Evolutionary conservation across 2,888 invertebrate genomes (phyloP).

Genomic region (Leptopilina syphax): DNA sequence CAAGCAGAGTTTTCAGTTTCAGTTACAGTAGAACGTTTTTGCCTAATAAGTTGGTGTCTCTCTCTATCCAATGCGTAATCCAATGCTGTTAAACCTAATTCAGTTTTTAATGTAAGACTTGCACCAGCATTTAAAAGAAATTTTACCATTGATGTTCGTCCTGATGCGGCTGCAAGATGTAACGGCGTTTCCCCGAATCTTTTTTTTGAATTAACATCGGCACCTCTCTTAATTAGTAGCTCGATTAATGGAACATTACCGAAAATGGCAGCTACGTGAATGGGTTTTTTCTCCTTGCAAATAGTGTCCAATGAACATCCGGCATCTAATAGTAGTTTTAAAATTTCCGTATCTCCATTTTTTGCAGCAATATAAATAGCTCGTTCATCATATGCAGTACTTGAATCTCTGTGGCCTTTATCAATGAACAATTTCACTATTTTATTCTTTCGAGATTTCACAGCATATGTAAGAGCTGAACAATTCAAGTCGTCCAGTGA

Average conservation of each 20-base stretch:
- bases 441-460: not conserved
- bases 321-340: not conserved
- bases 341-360: not conserved
- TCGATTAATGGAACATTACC: not conserved
- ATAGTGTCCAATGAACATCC: not conserved
- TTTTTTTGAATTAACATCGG: not conserved
- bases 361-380: not conserved
- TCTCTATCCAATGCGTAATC: not conserved
- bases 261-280: not conserved
- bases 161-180: slow-evolving; percentile 18
- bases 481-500: not conserved
- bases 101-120: not conserved
- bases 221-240: slow-evolving; percentile 13
- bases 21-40: not conserved
- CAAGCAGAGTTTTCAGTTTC: not conserved
- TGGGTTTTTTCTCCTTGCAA: not conserved
- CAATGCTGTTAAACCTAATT: not conserved
- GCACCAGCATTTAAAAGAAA: slow-evolving; percentile 18
- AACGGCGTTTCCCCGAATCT: not conserved
- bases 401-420: not conserved
- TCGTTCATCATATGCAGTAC: not conserved
- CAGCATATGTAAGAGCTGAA: not conserved
- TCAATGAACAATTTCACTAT: not conserved
- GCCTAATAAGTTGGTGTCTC: not conserved
- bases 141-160: not conserved